Evolutionary conservation across 2,797 vertebrate genomes (phyloP).

Genomic region (Intellagama lesueurii): DNA sequence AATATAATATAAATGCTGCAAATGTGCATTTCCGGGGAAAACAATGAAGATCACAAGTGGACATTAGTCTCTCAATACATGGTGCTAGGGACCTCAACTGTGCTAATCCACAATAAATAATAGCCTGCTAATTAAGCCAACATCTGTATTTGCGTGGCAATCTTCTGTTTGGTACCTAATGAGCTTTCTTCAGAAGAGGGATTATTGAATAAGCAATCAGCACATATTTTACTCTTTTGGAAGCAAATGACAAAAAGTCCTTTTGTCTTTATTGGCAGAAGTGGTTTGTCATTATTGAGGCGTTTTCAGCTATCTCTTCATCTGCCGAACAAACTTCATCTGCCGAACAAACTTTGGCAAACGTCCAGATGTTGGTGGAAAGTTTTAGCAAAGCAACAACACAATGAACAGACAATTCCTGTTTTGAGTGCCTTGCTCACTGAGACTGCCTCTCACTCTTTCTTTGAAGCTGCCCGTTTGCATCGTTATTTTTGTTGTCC

Average conservation of each 20-base stretch:
- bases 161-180: not conserved
- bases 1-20: too few species aligned
- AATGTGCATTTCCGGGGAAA: not conserved
- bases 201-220: slow-evolving; percentile 8
- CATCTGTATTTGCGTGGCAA: slow-evolving; percentile 9
- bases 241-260: slow-evolving; percentile 14
- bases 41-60: not conserved
- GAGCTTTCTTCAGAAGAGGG: slow-evolving; percentile 1
- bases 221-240: not conserved
- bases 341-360: not conserved
- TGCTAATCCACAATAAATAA: slow-evolving; percentile 24
- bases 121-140: not conserved
- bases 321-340: not conserved
- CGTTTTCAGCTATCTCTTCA: slow-evolving; percentile 2
- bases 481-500: not conserved
- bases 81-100: not conserved
- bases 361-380: slow-evolving; percentile 3
- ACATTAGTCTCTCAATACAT: not conserved
- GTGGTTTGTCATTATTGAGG: not conserved
- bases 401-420: not conserved
- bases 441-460: not conserved
- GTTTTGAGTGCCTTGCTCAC: not conserved
- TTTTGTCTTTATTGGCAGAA: slow-evolving; percentile 6
- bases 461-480: not conserved
- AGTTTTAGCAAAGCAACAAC: not conserved